A percentile compares a stretch with the other conserved stretches of the same genome.
Evolutionary conservation across 2,888 invertebrate species (phyloP).

Genomic region (Mongoloraphidia duomilia): DNA sequence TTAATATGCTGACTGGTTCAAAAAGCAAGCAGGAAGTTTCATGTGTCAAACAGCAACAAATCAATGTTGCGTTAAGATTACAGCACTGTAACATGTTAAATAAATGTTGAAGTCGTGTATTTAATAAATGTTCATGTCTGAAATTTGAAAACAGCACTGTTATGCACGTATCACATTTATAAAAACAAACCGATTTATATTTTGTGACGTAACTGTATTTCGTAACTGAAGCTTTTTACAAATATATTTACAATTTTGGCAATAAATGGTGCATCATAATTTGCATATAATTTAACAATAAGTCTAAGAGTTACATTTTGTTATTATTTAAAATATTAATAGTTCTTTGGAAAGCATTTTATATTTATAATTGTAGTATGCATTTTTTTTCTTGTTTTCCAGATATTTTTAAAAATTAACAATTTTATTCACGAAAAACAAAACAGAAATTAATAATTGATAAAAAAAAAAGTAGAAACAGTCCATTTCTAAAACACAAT

Average conservation of each 20-base stretch:
- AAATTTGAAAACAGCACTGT: neutral
- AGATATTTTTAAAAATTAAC: neutral
- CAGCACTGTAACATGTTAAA: too few species aligned
- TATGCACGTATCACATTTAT: neutral
- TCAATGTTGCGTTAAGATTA: too few species aligned
- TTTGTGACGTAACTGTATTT: neutral
- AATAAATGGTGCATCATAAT: neutral
- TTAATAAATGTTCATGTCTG: neutral
- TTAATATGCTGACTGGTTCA: too few species aligned
- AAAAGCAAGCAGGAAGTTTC: too few species aligned
- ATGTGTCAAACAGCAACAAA: too few species aligned
- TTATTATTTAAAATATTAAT: constrained; percentile 1
- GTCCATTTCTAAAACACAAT: constrained; percentile 26
- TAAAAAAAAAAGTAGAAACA: constrained; percentile 21
- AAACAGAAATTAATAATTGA: constrained; percentile 9
- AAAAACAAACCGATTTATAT: neutral
- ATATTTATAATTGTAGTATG: neutral
- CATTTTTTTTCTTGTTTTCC: constrained; percentile 1
- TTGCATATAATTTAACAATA: neutral
- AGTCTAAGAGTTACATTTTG: neutral
- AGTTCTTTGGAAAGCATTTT: constrained; percentile 6
- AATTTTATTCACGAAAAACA: neutral
- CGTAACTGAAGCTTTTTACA: neutral
- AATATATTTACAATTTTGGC: too few species aligned
- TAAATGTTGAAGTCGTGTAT: too few species aligned